These are phyloP conservation scores for Brachypodius melanocephalos DNA, from an alignment of 2,113 vertebrate species.

Conservation along the genomic window DNA sequence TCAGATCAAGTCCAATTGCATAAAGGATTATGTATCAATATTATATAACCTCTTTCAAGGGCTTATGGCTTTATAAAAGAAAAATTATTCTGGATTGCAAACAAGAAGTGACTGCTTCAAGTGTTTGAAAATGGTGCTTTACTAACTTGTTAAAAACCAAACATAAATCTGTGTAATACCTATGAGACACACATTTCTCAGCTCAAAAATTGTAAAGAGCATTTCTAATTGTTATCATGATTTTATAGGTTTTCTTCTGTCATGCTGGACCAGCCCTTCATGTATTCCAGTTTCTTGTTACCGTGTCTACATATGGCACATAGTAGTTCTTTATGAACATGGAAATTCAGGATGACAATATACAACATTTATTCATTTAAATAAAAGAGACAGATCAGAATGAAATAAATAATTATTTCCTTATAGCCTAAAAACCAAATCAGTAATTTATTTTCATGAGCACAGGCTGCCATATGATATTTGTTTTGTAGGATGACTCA, in stretches of 20 bases:
- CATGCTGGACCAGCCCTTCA: conserved; percentile 5
- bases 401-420: background rate
- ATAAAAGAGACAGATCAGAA: background rate
- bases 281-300: conserved; percentile 28
- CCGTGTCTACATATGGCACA: background rate
- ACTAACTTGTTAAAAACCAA: background rate
- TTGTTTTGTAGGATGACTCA: background rate
- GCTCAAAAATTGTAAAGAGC: background rate
- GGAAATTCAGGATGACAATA: background rate
- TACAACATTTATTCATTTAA: background rate
- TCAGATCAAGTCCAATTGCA: background rate
- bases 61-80: background rate
- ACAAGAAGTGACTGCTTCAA: background rate
- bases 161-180: background rate
- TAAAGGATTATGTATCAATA: background rate
- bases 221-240: background rate
- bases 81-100: background rate
- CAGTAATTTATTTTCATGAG: conserved; percentile 20
- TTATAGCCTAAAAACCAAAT: background rate
- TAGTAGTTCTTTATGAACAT: background rate
- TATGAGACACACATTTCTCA: background rate
- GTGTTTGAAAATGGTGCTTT: background rate
- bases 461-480: background rate
- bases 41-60: background rate
- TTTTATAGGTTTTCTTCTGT: conserved; percentile 36